phyloP scores from a whole-genome alignment of 1,140 invertebrate species.

The Pissodes strobi region DNA sequence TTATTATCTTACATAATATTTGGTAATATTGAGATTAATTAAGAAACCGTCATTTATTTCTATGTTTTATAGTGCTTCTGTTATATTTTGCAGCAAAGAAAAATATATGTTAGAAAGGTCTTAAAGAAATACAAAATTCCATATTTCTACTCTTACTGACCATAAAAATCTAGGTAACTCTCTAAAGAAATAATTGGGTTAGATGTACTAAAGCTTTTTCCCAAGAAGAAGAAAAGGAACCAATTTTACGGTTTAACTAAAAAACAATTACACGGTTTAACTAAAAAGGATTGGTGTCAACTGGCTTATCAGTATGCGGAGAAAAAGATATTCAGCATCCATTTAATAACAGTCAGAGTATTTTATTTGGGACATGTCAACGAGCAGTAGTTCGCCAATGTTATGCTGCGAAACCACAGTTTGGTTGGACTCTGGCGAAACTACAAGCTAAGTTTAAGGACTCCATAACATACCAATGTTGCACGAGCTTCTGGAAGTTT shows the following conservation, averaged over 20 bases:
- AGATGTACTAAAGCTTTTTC: not conserved
- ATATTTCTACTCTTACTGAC: not conserved
- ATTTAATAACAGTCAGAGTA: not conserved
- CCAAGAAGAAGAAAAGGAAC: not conserved
- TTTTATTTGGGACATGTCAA: too few relatives aligned
- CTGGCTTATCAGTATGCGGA: too few relatives aligned
- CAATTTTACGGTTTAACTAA: not conserved
- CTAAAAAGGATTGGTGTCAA: not conserved
- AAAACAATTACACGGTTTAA: not conserved
- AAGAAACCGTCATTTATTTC: not conserved
- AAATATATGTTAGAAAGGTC: not conserved
- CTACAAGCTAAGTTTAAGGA: not conserved
- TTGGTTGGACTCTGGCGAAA: too few relatives aligned
- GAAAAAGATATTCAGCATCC: not conserved
- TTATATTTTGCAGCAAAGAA: not conserved
- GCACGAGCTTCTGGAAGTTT: not conserved
- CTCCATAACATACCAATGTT: not conserved
- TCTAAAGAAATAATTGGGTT: not conserved
- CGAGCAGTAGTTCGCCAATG: not conserved
- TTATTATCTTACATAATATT: too few relatives aligned
- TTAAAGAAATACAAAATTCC: not conserved
- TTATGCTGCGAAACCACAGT: not conserved
- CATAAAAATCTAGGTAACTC: not conserved
- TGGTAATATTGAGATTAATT: not conserved
- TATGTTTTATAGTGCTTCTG: not conserved